A percentile compares a stretch with the other conserved stretches of the same genome.
Evolutionary conservation across 2,113 vertebrate genomes (phyloP).

Genomic region (Melozone crissalis): DNA sequence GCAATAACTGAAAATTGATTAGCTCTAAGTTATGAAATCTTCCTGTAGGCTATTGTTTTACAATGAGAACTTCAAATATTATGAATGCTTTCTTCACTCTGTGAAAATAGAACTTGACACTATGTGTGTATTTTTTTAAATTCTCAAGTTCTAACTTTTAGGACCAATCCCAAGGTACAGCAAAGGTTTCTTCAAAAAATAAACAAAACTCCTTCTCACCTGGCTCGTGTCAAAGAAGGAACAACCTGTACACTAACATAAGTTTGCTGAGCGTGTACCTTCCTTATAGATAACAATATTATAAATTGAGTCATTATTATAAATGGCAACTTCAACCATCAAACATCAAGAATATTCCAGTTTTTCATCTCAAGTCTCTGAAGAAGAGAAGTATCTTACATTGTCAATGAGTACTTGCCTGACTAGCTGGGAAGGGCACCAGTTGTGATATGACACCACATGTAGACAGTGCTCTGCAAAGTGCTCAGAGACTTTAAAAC

Average conservation of each 20-base stretch:
- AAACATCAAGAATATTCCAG: neutral
- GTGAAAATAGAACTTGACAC: neutral
- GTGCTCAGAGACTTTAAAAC: neutral
- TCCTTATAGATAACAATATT: no score
- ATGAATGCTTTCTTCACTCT: neutral
- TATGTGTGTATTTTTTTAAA: neutral
- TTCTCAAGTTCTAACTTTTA: neutral
- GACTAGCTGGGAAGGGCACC: neutral
- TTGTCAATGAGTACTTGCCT: neutral
- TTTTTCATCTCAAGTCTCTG: neutral
- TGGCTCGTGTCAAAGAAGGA: neutral
- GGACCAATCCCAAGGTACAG: rapidly evolving
- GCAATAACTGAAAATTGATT: neutral
- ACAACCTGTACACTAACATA: neutral
- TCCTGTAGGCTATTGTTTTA: neutral
- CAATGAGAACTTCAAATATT: neutral
- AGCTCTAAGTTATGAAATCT: neutral
- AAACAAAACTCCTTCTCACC: neutral
- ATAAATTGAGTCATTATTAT: neutral
- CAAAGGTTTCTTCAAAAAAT: neutral
- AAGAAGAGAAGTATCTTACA: neutral
- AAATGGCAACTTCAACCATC: neutral
- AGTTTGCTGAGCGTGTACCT: neutral
- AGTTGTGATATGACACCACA: rapidly evolving
- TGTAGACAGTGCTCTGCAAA: neutral